A percentile compares a stretch with the other conserved stretches of the same genome.
phyloP scores from a whole-genome alignment of 2,113 vertebrate species.

The Malurus elegans region DNA sequence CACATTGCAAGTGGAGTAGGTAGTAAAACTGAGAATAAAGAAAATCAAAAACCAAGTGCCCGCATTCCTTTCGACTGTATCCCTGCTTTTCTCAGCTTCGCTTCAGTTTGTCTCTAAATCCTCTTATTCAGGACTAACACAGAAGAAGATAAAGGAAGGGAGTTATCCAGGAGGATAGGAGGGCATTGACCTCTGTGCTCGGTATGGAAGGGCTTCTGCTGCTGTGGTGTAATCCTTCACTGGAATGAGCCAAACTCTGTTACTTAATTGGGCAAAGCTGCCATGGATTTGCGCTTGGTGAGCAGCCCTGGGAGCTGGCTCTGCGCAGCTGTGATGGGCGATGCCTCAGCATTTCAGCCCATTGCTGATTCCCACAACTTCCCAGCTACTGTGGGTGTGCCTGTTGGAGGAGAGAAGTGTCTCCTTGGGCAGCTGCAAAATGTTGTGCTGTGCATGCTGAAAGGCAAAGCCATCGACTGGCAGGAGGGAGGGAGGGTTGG shows the following conservation, averaged over 20 bases:
- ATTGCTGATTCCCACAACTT: background rate
- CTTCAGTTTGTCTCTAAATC: background rate
- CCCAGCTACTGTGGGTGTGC: background rate
- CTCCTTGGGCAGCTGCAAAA: background rate
- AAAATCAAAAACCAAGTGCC: background rate
- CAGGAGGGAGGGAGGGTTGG: background rate
- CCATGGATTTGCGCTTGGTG: background rate
- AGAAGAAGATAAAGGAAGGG: background rate
- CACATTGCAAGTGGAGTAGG: background rate
- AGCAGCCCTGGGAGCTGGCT: constrained; percentile 7
- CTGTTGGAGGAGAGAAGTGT: background rate
- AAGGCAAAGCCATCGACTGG: background rate
- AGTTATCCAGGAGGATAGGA: background rate
- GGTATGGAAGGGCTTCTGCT: background rate
- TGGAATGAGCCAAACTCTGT: background rate
- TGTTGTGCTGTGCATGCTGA: background rate
- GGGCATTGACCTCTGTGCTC: background rate
- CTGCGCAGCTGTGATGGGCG: background rate
- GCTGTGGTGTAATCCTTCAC: background rate
- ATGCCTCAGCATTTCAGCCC: background rate
- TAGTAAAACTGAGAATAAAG: background rate
- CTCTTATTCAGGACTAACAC: background rate
- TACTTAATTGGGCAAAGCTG: constrained; percentile 25
- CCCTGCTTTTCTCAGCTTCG: background rate
- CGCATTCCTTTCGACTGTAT: background rate